Conservation (phyloP, 2,888 invertebrate genomes). For the Ormyrus thymus region DNA sequence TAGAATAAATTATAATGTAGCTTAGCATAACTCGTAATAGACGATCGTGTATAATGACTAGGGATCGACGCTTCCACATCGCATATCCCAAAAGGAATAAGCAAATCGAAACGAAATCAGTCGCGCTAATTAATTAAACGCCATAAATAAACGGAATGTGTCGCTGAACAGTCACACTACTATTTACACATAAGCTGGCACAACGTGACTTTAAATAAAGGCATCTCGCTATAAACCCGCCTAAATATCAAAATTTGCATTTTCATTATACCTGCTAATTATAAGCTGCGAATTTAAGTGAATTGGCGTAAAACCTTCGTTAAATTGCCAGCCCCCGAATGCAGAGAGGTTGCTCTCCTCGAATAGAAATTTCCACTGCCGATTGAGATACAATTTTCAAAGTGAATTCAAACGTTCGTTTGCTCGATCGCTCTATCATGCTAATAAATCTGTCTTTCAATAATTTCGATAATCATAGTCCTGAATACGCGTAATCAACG, state of each 20-base stretch:
- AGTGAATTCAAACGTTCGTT: too few relatives aligned
- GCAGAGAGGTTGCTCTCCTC: conserved; percentile 4
- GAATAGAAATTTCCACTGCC: neutral
- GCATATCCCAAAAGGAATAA: conserved; percentile 8
- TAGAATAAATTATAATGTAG: conserved; percentile 23
- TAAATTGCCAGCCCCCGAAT: neutral
- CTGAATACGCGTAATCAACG: neutral
- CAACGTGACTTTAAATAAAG: conserved; percentile 17
- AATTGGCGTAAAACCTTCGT: conserved; percentile 10
- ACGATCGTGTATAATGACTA: neutral
- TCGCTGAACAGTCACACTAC: conserved; percentile 9
- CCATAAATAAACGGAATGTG: conserved; percentile 8
- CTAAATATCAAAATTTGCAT: conserved; percentile 43
- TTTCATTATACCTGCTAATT: conserved; percentile 16
- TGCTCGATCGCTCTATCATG: neutral
- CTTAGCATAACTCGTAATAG: neutral
- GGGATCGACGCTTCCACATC: neutral
- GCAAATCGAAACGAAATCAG: neutral
- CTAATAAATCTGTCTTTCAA: neutral
- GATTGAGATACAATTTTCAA: too few relatives aligned
- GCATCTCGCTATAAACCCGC: conserved; percentile 19
- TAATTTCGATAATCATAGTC: neutral
- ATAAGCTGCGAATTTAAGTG: conserved; percentile 12
- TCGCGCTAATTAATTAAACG: too few relatives aligned
- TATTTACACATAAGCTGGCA: conserved; percentile 35